Evolutionary conservation across 35 echinoderm and acorn worm species (phyloP).

Genomic region (Ophiothrix spiculata): DNA sequence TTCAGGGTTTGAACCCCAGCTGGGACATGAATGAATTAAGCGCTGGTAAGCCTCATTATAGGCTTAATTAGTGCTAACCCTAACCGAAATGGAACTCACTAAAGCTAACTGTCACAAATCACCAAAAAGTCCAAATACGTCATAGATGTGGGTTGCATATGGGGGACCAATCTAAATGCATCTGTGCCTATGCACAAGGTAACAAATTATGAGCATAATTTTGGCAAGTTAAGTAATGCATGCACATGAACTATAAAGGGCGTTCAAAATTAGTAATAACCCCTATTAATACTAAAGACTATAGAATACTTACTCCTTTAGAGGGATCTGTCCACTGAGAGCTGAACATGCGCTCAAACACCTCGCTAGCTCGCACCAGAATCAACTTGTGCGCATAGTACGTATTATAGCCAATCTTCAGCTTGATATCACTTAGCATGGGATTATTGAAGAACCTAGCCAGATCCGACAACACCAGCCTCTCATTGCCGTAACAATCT

Average conservation of each 20-base stretch:
- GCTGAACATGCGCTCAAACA: constrained; percentile 99
- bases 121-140: not conserved
- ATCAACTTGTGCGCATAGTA: constrained; percentile 91
- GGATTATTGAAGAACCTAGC: constrained; percentile 87
- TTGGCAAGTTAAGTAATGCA: not conserved
- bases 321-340: constrained; percentile 85
- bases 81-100: too few relatives aligned
- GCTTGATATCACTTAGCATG: constrained; percentile 91
- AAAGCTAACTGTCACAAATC: too few relatives aligned
- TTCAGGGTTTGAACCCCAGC: too few relatives aligned
- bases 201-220: too few relatives aligned
- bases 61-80: too few relatives aligned
- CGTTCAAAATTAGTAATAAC: not conserved
- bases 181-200: not conserved
- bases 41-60: too few relatives aligned
- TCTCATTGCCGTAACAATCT: constrained; percentile 85
- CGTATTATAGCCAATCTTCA: constrained; percentile 75
- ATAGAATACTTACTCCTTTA: constrained; percentile 59
- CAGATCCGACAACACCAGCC: constrained; percentile 70
- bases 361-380: constrained; percentile 89
- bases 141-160: too few relatives aligned
- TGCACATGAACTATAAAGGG: not conserved
- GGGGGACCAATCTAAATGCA: not conserved
- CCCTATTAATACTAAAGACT: not conserved
- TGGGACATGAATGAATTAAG: too few relatives aligned